These are phyloP conservation scores for Hermatobates lingyangjiaoensis DNA, from an alignment of 1,140 invertebrate genomes.

Conservation along the genomic window DNA sequence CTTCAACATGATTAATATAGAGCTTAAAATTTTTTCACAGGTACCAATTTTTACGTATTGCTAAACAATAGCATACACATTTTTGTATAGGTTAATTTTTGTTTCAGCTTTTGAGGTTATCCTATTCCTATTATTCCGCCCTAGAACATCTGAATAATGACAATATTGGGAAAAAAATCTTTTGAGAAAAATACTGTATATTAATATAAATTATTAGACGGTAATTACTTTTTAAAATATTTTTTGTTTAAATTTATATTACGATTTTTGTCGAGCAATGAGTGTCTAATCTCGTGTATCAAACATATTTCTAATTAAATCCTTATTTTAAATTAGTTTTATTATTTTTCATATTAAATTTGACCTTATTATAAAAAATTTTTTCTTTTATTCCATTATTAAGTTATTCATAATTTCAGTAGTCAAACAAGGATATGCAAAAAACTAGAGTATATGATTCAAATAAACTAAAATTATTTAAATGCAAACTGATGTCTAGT, in stretches of 20 bases:
- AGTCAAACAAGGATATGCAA: too few species aligned
- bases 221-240: neutral
- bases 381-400: too few species aligned
- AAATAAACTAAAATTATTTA: too few species aligned
- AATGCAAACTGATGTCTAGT: too few species aligned
- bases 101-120: neutral
- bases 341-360: too few species aligned
- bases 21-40: neutral
- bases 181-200: too few species aligned
- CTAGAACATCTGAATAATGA: neutral
- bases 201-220: neutral
- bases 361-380: too few species aligned
- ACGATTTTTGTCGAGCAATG: neutral
- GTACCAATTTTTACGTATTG: neutral
- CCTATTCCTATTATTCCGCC: neutral
- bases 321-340: neutral
- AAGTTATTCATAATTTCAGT: too few species aligned
- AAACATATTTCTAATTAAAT: neutral
- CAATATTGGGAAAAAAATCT: too few species aligned
- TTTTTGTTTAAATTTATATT: neutral
- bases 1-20: neutral
- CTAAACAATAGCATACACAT: neutral
- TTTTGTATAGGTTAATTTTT: neutral
- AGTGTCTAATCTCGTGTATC: neutral
- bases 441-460: too few species aligned